Base-by-base conservation (phyloP, 2,888 invertebrate species). In the Cephus runcator region DNA sequence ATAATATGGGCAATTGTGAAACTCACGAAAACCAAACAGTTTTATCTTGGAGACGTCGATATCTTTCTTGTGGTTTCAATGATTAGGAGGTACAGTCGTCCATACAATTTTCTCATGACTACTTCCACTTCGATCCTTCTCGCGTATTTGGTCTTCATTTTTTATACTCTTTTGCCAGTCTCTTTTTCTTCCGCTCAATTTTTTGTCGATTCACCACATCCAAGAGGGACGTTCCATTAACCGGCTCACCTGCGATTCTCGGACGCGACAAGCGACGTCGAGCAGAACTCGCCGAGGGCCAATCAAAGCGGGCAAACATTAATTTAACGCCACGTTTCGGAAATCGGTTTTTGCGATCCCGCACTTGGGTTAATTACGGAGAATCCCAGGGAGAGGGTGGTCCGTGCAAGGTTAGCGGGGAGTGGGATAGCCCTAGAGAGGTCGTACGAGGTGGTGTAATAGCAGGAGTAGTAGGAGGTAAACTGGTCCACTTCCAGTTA, bases 321-420 rank as follows among this genome's bases (percentile, higher is more conserved):
- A 89, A 89, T 89, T 89, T 88, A 89, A 89, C 89, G 88, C 87
- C 85, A 88, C 86, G 86, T 88, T 87, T 85, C 85, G 87, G 87
- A 86, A 87, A 88, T 88, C 85, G 87, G 86, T 88, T 89, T 89
- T 89, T 89, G 84, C 86, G 83, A 84, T 86, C 82, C 85, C 81
- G 78, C 81, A 82, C 85, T 85, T 81, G 83, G 85, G 82, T 87
- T 87, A 86, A 88, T 88, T 87, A 86, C 85, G 81, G 79, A 75
- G 77, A 81, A 76, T 78, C 76, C 73, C 76, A 56, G 35, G 71
- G 68, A 15, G 73, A 34, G 73, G 76, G 76, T 77, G 40, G 78
- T 76, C 56, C 36, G 73, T 71, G 75, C 78, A 79, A 76, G 77
- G 69, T 78, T 73, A 76, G 74, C 75, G 73, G 23, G 77, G 23